Evolutionary conservation across 2,888 invertebrate genomes (phyloP), one percentile per base, ranked within the genome.

Genomic region (Agonopterix subpropinquella): DNA sequence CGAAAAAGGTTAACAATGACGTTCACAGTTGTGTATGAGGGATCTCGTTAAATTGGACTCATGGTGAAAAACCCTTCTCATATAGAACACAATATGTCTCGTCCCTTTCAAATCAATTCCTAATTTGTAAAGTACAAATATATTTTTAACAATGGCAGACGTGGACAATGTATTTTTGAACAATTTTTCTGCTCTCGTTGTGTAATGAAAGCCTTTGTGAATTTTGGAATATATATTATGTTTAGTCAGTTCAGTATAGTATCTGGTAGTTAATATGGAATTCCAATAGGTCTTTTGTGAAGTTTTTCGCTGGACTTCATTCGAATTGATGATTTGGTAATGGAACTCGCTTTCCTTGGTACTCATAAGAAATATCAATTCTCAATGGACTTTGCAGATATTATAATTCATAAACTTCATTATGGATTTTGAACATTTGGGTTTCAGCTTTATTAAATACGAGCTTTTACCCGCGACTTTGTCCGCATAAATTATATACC

Each of bases 51-150:
- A 43, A 58, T 50, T 70, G 74, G 76, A 44, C 56, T 58, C 51
- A 39, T 47, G 49, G 56, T 56, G 59, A 43, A 62, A 64, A 66
- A 62, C 67, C 68, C 70, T 71, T 68, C 66, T 62, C 67, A 69
- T 42, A 28, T 69, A 70, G 67, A 72, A 73, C 62, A 79, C 77
- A 80, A 80, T 77, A 73, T 70, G 70, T 73, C 71, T 72, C 70
- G 68, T 67, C 74, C 75, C 76, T 73, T 74, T 71, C 69, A 71
- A 75, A 77, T 74, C 73, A 74, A 70, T 72, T 69, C 67, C 73
- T 81, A 81, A 82, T 82, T 82, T 74, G 70, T 67, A 64, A 64
- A 66, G 70, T 65, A 66, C 62, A 66, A 67, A 69, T 67, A 65
- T 68, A 62, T 69, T 64, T 59, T 53, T 56, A 42, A 42, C 42